Base-by-base conservation (phyloP, 2,113 vertebrate genomes). In the Smithornis capensis region DNA sequence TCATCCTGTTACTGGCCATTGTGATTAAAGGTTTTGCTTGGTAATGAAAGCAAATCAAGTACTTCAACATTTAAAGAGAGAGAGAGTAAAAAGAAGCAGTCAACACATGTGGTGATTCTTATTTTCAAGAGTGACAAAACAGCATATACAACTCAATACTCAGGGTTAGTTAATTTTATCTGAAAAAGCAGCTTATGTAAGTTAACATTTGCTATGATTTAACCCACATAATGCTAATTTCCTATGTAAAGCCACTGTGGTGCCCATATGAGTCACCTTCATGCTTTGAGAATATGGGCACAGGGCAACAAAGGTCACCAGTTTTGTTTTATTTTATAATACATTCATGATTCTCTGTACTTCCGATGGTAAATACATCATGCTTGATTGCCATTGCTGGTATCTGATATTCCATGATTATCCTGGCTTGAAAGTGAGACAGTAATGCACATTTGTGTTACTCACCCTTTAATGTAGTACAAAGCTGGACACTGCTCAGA, bases 261-360 rank as follows among this genome's bases (percentile, higher is more conserved):
- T 47, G 37, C 44, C 59, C 87, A 82, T 3, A 29, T 0, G 1
- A 75, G 78, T 70, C 33, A 91, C 37, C 55, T 60, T 49, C 45
- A 64, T 50, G 31, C 40, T 60, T 44, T 7, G 49, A 86, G 94
- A 92, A 74, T 56, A 24, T 6, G 40, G 86, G 88, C 70, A 84
- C 10, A 22, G 37, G 77, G 70, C 75, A 95, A 55, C 24, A 45
- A 8, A 83, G 63, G 50, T 65, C 83, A 80, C 23, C 24, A 13
- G 89, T 93, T 76, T 21, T 91, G 92, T 87, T 97, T 98, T 96
- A 97, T 96, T 97, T 88, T 90, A 96, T 71, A 94, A 84, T 91
- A 97, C 96, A 97, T 95, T 97, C 96, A 59, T 18, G 67, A 89
- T 89, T 90, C 91, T 95, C 84, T 95, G 70, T 56, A 86, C 73